These are phyloP conservation scores for Silurus glanis DNA, from an alignment of 2,113 vertebrate genomes.

Conservation along the genomic window DNA sequence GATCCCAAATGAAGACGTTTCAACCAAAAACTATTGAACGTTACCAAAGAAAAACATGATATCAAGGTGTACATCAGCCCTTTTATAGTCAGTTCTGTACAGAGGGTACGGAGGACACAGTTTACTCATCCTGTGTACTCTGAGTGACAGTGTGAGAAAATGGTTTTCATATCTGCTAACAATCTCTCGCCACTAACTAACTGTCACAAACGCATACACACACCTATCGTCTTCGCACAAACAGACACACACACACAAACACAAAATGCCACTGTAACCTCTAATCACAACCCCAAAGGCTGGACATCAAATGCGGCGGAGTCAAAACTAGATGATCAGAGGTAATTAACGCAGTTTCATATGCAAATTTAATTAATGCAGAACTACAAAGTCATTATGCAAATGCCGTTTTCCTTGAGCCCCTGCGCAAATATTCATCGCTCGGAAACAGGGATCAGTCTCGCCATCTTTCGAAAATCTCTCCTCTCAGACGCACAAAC, in stretches of 20 bases:
- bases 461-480: constrained; percentile 72
- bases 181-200: constrained; percentile 29
- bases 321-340: constrained; percentile 92
- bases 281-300: constrained; percentile 84
- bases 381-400: constrained; percentile 99
- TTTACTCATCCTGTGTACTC: constrained; percentile 9
- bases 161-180: constrained; percentile 28
- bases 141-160: constrained; percentile 24
- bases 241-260: constrained; percentile 53
- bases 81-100: neutral
- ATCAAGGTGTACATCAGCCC: neutral
- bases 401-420: constrained; percentile 99
- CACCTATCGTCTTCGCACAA: constrained; percentile 29
- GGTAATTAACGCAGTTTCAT: constrained; percentile 99
- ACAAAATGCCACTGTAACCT: constrained; percentile 69
- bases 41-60: neutral
- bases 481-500: constrained; percentile 44
- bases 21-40: neutral
- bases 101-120: neutral
- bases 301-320: constrained; percentile 99
- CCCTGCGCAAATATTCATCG: constrained; percentile 99
- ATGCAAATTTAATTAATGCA: constrained; percentile 99
- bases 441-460: constrained; percentile 88
- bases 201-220: neutral
- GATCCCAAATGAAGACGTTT: neutral